Conservation (phyloP, 2,797 vertebrate genomes). For the Microchirus variegatus region DNA sequence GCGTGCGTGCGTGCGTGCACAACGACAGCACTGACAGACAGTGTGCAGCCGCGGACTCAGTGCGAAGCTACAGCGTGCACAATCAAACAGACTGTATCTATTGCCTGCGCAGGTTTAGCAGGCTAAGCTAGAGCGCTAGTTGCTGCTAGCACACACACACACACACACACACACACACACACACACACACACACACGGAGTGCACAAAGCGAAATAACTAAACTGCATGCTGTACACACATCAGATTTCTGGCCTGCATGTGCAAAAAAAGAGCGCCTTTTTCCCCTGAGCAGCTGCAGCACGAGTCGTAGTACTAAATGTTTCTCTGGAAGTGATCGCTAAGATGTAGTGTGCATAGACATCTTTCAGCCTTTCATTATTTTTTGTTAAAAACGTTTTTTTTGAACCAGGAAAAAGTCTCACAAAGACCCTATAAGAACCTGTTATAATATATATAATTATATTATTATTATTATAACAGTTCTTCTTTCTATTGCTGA, state of each 20-base stretch:
- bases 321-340: too few relatives aligned
- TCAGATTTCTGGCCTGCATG: slow-evolving; percentile 38
- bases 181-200: slow-evolving; percentile 3
- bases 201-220: slow-evolving; percentile 27
- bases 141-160: slow-evolving; percentile 60
- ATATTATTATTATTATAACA: too few relatives aligned
- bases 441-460: too few relatives aligned
- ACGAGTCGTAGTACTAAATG: too few relatives aligned
- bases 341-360: background rate
- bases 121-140: slow-evolving; percentile 77
- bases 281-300: slow-evolving; percentile 20
- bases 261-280: slow-evolving; percentile 26
- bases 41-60: background rate
- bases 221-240: slow-evolving; percentile 46
- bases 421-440: too few relatives aligned
- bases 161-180: slow-evolving; percentile 15
- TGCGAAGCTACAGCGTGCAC: slow-evolving; percentile 51
- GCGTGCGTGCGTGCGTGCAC: background rate
- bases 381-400: too few relatives aligned
- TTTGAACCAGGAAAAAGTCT: too few relatives aligned
- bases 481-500: background rate
- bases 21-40: slow-evolving; percentile 14
- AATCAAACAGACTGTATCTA: slow-evolving; percentile 27
- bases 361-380: slow-evolving; percentile 6
- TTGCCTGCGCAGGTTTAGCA: slow-evolving; percentile 70